Evolutionary conservation across 2,797 vertebrate genomes (phyloP), one percentile per base, ranked within the genome.

Genomic region (Lepilemur ruficaudatus): DNA sequence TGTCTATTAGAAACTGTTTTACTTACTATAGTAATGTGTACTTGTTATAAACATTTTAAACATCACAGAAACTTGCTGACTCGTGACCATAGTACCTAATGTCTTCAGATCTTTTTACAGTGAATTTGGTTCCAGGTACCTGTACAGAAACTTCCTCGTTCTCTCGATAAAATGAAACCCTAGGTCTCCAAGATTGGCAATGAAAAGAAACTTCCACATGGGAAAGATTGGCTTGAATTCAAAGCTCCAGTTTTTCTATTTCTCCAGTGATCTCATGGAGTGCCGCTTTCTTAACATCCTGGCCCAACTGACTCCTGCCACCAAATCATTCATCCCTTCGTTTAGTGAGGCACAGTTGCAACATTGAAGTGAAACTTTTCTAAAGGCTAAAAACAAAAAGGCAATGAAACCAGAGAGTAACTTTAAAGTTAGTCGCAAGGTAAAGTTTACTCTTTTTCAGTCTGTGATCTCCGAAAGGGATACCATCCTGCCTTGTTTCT

Each of bases 261-360:
- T 92, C 46, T 95, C 13, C 35, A 43, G 43, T 82, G 79, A 82
- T 79, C 23, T 94, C 46, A 5, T 25, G 43, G 28, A 91, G 12
- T 50, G 28, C 30, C n/a, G 63, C n/a, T 80, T 95, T 83, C n/a
- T 85, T 93, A 84, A 96, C 38, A 41, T 79, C 83, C n/a, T 92
- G 72, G n/a, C n/a, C 14, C 43, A 83, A 13, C 32, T 65, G 63
- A 17, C 35, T 89, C 57, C 75, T 28, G 9, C 7, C 0, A 32
- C 17, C 23, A 72, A 93, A 57, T 83, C 48, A 35, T 52, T 85
- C 91, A 70, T 79, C n/a, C 35, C 41, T 92, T 93, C 92, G n/a
- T 95, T 93, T 95, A 73, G 65, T 80, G 30, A 84, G 35, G 46
- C 38, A 80, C 25, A 78, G 35, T 23, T 93, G 61, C 25, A 50